Conservation (phyloP, 92 coral and sea anemone genomes). For the Porites divaricata region DNA sequence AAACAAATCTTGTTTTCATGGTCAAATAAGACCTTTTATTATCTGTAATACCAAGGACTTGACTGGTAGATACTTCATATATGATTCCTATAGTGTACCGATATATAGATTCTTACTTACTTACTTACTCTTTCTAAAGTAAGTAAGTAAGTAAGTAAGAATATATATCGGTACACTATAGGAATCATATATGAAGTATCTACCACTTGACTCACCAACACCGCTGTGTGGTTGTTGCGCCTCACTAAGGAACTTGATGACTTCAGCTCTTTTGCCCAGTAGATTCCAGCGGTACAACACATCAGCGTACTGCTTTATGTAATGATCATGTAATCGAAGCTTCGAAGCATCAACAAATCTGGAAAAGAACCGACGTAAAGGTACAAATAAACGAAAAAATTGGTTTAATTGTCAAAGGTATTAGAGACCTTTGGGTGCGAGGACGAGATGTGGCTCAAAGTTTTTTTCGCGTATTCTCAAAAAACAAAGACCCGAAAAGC, state of each 20-base stretch:
- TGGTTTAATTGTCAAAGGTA: not conserved
- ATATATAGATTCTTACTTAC: too few relatives aligned
- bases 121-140: too few relatives aligned
- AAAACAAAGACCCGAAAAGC: too few relatives aligned
- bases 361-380: conserved; percentile 5
- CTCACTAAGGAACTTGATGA: conserved; percentile 79
- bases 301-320: conserved; percentile 90
- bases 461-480: too few relatives aligned
- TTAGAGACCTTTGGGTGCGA: too few relatives aligned
- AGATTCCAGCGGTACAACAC: conserved; percentile 92
- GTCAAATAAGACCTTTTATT: not conserved
- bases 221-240: conserved; percentile 76
- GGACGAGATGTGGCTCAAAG: too few relatives aligned
- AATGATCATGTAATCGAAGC: conserved; percentile 83
- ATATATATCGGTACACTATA: too few relatives aligned
- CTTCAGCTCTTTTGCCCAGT: conserved; percentile 87
- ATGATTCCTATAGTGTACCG: too few relatives aligned
- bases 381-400: not conserved
- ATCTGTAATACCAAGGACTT: not conserved
- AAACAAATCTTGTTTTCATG: not conserved
- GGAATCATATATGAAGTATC: too few relatives aligned
- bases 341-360: conserved; percentile 80
- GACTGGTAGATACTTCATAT: too few relatives aligned
- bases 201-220: conserved; percentile 73
- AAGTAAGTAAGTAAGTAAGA: too few relatives aligned